These are phyloP conservation scores for Halcyon chelicuti DNA, from an alignment of 2,797 vertebrate species.

Conservation along the genomic window DNA sequence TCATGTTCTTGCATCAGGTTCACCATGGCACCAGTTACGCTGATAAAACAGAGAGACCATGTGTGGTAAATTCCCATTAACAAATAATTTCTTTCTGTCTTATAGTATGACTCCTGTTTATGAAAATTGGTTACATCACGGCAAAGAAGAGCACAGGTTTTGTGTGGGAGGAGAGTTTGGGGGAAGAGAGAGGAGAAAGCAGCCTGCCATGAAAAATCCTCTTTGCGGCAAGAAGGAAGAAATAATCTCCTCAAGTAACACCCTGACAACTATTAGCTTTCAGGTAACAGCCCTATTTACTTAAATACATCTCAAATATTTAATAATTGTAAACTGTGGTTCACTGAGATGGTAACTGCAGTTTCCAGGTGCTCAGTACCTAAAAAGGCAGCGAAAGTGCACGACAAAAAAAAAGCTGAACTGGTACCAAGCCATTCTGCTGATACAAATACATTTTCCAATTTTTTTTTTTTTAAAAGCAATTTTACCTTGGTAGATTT, in stretches of 20 bases:
- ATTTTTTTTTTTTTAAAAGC: neutral
- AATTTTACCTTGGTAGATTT: constrained; percentile 32
- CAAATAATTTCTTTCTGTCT: neutral
- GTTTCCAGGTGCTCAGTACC: neutral
- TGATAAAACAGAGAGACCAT: neutral
- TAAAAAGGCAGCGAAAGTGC: neutral
- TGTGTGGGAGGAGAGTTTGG: neutral
- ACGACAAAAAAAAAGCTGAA: neutral
- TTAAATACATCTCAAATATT: neutral
- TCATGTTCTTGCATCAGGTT: neutral
- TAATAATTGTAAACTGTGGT: neutral
- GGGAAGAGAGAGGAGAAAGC: neutral
- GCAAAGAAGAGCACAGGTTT: neutral
- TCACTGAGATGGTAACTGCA: neutral
- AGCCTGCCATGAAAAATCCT: neutral
- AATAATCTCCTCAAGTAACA: neutral
- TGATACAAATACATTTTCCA: neutral
- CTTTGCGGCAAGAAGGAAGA: neutral
- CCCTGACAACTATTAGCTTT: neutral
- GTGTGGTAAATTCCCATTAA: neutral
- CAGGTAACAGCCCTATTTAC: neutral
- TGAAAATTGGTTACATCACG: neutral
- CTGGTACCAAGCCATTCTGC: neutral
- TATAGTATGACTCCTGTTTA: neutral
- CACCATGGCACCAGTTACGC: neutral